Evolutionary conservation across 2,113 vertebrate genomes (phyloP).

Genomic region (Fregetta grallaria): DNA sequence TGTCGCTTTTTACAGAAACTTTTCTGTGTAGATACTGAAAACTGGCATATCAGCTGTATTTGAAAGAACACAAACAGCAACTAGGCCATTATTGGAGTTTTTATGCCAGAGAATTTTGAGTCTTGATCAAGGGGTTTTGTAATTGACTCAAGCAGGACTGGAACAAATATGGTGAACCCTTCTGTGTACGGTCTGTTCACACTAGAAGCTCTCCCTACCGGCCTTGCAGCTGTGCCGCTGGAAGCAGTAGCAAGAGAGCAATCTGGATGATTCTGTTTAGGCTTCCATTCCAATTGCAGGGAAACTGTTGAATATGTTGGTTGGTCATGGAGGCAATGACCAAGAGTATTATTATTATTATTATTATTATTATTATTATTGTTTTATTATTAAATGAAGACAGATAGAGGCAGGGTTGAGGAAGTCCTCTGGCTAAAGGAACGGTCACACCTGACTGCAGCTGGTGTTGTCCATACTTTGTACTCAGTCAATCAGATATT

Average conservation of each 20-base stretch:
- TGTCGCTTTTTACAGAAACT: not conserved
- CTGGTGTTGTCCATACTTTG: not conserved
- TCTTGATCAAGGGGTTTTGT: not conserved
- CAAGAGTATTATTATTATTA: not conserved
- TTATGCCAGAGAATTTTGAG: not conserved
- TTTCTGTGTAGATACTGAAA: not conserved
- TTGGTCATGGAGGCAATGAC: not conserved
- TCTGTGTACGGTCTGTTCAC: not conserved
- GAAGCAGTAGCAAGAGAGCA: not conserved
- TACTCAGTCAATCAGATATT: not conserved
- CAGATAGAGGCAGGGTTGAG: not conserved
- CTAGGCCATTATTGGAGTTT: not conserved
- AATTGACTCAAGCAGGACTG: not conserved
- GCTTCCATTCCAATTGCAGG: not conserved
- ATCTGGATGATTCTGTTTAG: not conserved
- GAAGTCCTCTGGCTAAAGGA: not conserved
- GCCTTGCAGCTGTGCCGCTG: not conserved
- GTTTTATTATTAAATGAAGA: not conserved
- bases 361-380: not conserved
- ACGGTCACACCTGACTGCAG: not conserved
- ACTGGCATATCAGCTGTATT: fast-evolving
- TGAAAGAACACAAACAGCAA: not conserved
- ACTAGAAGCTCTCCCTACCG: not conserved
- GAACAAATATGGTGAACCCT: not conserved
- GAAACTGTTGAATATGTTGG: not conserved